Percentiles rank a stretch among this genome's conserved stretches.
Evolutionary conservation across 2,888 invertebrate genomes (phyloP).

Genomic region (Eupithecia exiguata): DNA sequence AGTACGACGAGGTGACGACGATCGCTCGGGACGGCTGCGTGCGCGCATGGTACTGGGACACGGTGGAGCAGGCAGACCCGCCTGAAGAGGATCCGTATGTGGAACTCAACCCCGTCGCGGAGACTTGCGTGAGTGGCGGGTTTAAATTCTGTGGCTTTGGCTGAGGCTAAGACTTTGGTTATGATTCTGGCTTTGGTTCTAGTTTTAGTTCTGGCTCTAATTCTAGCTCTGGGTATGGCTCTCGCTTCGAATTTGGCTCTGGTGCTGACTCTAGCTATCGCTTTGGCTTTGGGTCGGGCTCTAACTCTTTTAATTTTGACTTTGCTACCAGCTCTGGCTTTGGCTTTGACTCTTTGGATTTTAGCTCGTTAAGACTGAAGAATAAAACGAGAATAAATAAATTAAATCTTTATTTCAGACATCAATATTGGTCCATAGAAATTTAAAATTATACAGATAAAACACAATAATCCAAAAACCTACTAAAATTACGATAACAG

Average conservation of each 20-base stretch:
- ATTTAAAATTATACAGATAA: too few species aligned
- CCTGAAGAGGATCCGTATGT: constrained; percentile 91
- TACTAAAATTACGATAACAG: too few species aligned
- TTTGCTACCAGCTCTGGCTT: neutral
- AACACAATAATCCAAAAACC: too few species aligned
- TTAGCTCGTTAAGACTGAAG: too few species aligned
- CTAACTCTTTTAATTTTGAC: neutral
- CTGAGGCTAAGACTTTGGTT: neutral
- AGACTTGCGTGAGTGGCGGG: constrained; percentile 83
- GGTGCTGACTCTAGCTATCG: neutral
- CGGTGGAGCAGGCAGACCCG: constrained; percentile 94
- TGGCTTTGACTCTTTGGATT: neutral
- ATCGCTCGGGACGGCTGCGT: constrained; percentile 90
- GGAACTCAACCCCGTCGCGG: constrained; percentile 94
- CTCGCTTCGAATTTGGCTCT: neutral
- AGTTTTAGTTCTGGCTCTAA: neutral
- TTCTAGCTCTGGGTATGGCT: neutral
- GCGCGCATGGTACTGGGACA: constrained; percentile 95
- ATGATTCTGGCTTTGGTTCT: neutral
- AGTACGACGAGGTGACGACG: constrained; percentile 72
- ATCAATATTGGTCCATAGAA: too few species aligned
- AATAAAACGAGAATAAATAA: too few species aligned
- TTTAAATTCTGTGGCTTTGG: neutral
- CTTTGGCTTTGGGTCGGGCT: neutral
- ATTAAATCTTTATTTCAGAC: too few species aligned